These are phyloP conservation scores for Delichon dasypus DNA, from an alignment of 2,797 vertebrate genomes.

Conservation along the genomic window DNA sequence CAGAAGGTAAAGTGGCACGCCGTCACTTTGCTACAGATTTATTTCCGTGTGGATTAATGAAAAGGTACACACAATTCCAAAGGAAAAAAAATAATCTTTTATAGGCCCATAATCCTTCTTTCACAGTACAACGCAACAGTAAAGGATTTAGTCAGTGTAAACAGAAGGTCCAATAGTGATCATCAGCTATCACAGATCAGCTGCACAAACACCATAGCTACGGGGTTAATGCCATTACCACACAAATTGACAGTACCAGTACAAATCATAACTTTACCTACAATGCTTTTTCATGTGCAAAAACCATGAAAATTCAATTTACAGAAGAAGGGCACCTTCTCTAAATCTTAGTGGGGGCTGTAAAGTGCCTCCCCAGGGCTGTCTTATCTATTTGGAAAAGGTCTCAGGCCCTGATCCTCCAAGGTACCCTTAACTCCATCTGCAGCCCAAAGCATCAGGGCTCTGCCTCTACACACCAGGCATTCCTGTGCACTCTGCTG, in stretches of 20 bases:
- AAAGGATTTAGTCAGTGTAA: slow-evolving; percentile 67
- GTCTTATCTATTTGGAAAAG: not conserved
- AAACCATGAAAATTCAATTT: slow-evolving; percentile 45
- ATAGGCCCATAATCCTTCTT: slow-evolving; percentile 57
- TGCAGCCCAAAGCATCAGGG: not conserved
- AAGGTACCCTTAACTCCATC: not conserved
- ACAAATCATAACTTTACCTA: slow-evolving; percentile 52
- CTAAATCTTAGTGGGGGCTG: not conserved
- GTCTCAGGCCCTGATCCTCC: not conserved
- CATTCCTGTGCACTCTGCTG: not conserved
- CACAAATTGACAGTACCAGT: slow-evolving; percentile 41
- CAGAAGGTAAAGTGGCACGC: not conserved
- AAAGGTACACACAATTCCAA: slow-evolving; percentile 33
- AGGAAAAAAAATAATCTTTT: not conserved
- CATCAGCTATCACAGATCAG: slow-evolving; percentile 63
- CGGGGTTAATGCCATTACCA: slow-evolving; percentile 37
- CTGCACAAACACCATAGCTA: slow-evolving; percentile 62
- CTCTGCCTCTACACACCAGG: not conserved
- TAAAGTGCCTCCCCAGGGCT: not conserved
- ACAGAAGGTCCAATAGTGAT: slow-evolving; percentile 61
- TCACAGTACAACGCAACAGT: slow-evolving; percentile 58
- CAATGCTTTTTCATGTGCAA: slow-evolving; percentile 39
- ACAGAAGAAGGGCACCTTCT: slow-evolving; percentile 23
- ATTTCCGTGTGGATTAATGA: slow-evolving; percentile 45
- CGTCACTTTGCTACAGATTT: slow-evolving; percentile 25